phyloP scores from a whole-genome alignment of 2,888 invertebrate species.

The Drosophila stalkeri region DNA sequence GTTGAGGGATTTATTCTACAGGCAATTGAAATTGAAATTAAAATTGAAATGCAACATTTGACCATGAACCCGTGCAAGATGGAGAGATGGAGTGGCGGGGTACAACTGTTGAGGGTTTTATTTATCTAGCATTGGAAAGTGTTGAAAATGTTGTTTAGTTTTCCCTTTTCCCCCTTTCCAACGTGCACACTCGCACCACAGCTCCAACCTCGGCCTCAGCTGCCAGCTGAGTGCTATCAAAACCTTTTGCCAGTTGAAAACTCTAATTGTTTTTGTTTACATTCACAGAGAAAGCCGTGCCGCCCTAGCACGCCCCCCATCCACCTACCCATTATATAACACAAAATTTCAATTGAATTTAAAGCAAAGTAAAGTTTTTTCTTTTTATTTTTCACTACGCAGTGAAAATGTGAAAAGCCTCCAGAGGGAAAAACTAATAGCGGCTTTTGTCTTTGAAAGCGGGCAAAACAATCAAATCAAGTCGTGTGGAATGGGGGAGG shows the following conservation, averaged over 20 bases:
- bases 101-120: slow-evolving; percentile 37
- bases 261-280: slow-evolving; percentile 73
- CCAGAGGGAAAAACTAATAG: slow-evolving; percentile 32
- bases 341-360: slow-evolving; percentile 64
- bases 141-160: slow-evolving; percentile 68
- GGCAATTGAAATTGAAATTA: slow-evolving; percentile 46
- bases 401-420: slow-evolving; percentile 41
- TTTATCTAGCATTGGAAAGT: slow-evolving; percentile 64
- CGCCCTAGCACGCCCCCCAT: slow-evolving; percentile 33
- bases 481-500: not conserved
- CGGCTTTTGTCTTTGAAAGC: slow-evolving; percentile 70
- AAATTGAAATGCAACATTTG: slow-evolving; percentile 64
- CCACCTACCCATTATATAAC: slow-evolving; percentile 42
- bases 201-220: not conserved
- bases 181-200: not conserved
- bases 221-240: slow-evolving; percentile 11
- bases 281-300: slow-evolving; percentile 64
- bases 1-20: slow-evolving; percentile 68
- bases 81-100: not conserved
- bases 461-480: slow-evolving; percentile 46
- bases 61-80: slow-evolving; percentile 52
- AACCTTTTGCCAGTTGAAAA: slow-evolving; percentile 41
- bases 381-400: slow-evolving; percentile 42
- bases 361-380: slow-evolving; percentile 11
- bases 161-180: slow-evolving; percentile 1